phyloP scores from a whole-genome alignment of 1,140 invertebrate genomes.

The Solenopsis fugax region DNA sequence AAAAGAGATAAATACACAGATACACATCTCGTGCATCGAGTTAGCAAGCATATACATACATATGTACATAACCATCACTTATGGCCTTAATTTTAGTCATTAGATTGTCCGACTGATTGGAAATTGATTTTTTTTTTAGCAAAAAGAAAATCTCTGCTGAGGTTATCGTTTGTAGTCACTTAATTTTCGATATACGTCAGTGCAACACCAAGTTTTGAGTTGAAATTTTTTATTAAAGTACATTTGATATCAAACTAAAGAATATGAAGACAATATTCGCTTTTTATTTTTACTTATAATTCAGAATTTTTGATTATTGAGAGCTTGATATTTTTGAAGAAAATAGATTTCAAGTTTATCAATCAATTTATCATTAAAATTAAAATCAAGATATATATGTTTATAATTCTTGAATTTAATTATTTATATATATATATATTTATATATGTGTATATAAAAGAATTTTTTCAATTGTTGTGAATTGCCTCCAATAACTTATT shows the following conservation, averaged over 20 bases:
- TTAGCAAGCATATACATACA: background rate
- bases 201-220: background rate
- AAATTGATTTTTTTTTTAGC: background rate
- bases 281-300: too few relatives aligned
- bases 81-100: background rate
- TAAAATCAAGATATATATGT: background rate
- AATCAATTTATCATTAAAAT: background rate
- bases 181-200: background rate
- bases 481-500: too few relatives aligned
- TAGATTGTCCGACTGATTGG: background rate
- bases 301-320: background rate
- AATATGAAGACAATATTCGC: too few relatives aligned
- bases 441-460: too few relatives aligned
- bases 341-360: background rate
- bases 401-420: too few relatives aligned
- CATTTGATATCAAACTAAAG: too few relatives aligned
- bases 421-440: too few relatives aligned
- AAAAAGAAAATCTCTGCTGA: background rate
- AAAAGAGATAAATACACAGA: background rate
- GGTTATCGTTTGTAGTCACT: background rate
- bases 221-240: too few relatives aligned
- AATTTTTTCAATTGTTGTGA: too few relatives aligned
- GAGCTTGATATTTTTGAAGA: background rate
- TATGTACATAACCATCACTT: background rate
- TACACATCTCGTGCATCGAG: too few relatives aligned